phyloP scores from a whole-genome alignment of 2,888 invertebrate genomes.

The Strigamia maritima region DNA sequence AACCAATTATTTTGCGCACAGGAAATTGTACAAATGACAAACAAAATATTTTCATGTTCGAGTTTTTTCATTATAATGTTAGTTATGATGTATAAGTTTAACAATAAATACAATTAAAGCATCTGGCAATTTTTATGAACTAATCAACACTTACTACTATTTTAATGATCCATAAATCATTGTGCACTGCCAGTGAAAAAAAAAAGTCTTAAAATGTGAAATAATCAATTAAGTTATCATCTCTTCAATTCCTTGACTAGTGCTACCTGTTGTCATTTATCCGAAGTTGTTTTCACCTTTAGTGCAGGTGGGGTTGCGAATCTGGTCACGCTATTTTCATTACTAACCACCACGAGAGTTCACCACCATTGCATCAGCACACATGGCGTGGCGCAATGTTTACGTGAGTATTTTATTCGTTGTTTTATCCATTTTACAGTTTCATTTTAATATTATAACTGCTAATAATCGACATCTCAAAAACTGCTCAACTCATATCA shows the following conservation, averaged over 20 bases:
- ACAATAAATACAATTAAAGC: not conserved
- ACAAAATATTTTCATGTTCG: not conserved
- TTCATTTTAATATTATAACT: not conserved
- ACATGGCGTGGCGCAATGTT: not conserved
- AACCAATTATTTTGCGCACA: not conserved
- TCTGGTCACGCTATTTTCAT: too few relatives aligned
- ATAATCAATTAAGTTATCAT: too few relatives aligned
- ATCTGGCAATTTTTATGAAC: not conserved
- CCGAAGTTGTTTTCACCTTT: too few relatives aligned
- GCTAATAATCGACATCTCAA: too few relatives aligned
- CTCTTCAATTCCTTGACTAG: too few relatives aligned
- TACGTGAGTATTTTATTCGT: not conserved
- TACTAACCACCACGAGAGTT: not conserved
- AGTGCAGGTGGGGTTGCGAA: too few relatives aligned
- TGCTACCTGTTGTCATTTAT: not conserved
- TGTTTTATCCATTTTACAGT: not conserved
- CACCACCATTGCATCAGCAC: not conserved
- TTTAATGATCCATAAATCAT: not conserved
- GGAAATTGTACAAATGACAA: not conserved
- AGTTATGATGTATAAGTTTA: not conserved
- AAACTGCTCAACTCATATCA: too few relatives aligned
- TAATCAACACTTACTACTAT: not conserved
- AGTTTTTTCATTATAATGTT: not conserved
- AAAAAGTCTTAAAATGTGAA: too few relatives aligned
- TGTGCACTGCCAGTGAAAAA: too few relatives aligned